phyloP scores from a whole-genome alignment of 92 coral and sea anemone genomes.

The Hydrozoanthus gracilis region DNA sequence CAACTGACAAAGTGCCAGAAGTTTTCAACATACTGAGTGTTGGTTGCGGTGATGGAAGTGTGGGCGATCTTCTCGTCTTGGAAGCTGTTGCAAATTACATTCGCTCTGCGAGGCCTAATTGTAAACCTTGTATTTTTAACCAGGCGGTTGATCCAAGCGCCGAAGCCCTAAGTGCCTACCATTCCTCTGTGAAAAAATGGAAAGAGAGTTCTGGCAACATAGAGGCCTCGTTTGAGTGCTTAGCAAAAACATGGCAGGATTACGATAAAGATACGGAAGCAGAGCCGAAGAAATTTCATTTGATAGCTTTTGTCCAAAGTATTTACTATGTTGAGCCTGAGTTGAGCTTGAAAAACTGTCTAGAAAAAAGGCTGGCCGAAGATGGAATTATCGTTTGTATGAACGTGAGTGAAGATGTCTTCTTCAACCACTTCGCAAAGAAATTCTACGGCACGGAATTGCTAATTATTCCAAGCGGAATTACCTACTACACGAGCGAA shows the following conservation, averaged over 20 bases:
- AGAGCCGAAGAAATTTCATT: conserved; percentile 36
- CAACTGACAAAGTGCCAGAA: conserved; percentile 7
- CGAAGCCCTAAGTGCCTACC: conserved; percentile 11
- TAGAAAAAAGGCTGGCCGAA: conserved; percentile 43
- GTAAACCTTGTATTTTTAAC: conserved; percentile 26
- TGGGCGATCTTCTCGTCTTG: conserved; percentile 41
- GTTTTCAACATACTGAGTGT: conserved; percentile 43
- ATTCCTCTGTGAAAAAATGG: not conserved
- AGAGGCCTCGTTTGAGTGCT: conserved; percentile 25
- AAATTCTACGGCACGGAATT: conserved; percentile 24
- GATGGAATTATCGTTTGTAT: conserved; percentile 41
- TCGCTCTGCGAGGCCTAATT: not conserved
- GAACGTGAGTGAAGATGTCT: conserved; percentile 29
- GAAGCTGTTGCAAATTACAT: conserved; percentile 21
- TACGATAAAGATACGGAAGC: conserved; percentile 24
- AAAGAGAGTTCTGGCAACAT: conserved; percentile 9
- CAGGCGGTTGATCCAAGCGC: conserved; percentile 47
- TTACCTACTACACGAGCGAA: conserved; percentile 12
- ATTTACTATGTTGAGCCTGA: conserved; percentile 50
- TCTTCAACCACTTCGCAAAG: conserved; percentile 23
- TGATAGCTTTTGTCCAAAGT: conserved; percentile 53
- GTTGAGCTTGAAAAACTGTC: conserved; percentile 23
- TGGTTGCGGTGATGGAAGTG: conserved; percentile 50
- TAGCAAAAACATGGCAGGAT: conserved; percentile 40
- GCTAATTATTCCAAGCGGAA: conserved; percentile 16